Percentiles rank a stretch among this genome's conserved stretches.
These are phyloP conservation scores for Leptinotarsa haldemani DNA, from an alignment of 2,888 invertebrate genomes.

Conservation along the genomic window DNA sequence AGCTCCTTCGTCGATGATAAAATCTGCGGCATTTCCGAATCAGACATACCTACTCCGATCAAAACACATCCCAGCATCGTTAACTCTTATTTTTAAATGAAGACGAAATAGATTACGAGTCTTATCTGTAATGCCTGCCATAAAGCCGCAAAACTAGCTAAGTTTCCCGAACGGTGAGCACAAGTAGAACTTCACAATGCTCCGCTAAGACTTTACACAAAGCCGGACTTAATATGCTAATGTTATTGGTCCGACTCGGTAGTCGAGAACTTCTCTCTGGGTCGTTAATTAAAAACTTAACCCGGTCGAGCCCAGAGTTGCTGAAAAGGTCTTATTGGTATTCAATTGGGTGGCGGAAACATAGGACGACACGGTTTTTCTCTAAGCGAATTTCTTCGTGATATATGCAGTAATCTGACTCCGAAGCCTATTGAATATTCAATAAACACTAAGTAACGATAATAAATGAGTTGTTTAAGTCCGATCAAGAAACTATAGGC, in stretches of 20 bases:
- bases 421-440: background rate
- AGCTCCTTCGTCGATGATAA: too few relatives aligned
- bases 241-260: conserved; percentile 41
- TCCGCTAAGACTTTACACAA: conserved; percentile 41
- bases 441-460: background rate
- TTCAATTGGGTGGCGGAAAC: conserved; percentile 16
- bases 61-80: conserved; percentile 1
- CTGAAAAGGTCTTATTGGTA: conserved; percentile 23
- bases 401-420: background rate
- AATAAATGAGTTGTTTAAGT: too few relatives aligned
- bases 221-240: conserved; percentile 49
- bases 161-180: conserved; percentile 28
- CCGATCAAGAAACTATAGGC: too few relatives aligned
- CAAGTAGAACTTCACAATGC: conserved; percentile 36
- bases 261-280: conserved; percentile 40
- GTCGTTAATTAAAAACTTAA: conserved; percentile 41
- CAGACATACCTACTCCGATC: background rate
- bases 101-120: conserved; percentile 12
- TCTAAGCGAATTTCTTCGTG: background rate
- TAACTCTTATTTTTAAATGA: conserved; percentile 14
- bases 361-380: background rate
- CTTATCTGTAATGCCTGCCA: conserved; percentile 27
- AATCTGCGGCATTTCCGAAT: too few relatives aligned
- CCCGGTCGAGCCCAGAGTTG: conserved; percentile 21
- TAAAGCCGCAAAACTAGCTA: conserved; percentile 30